Evolutionary conservation across 2,113 vertebrate species (phyloP), one percentile per base, ranked within the genome.

Genomic region (Crypturellus undulatus): DNA sequence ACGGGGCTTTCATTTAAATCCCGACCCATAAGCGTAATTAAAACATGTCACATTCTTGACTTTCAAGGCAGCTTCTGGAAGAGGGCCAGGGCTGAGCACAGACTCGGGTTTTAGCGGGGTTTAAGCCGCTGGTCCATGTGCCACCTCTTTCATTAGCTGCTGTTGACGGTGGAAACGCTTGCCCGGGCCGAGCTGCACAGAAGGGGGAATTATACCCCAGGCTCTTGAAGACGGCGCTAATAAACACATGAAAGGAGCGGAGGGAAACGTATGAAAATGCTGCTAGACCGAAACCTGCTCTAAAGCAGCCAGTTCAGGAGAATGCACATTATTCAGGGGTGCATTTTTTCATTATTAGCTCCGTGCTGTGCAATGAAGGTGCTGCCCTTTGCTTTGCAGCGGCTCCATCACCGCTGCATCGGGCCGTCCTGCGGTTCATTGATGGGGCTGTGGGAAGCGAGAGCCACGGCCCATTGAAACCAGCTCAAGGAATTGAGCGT

Each of bases 11-110:
- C 90, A 96, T 96, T 96, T 93, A 68, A 52, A 24, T 36, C 84
- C 79, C 56, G 79, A 80, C 84, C 91, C 88, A 36, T 93, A 51
- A 91, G 92, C 10, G 1, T 75, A 90, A 94, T 85, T 93, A 96
- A 95, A 88, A 87, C 79, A 4, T 22, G 94, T 90, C 90, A 84
- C 94, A 96, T 96, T 89, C 92, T 93, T 97, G 94, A 86, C 84
- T 96, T 94, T 80, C 84, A 92, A 95, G 93, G 87, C 86, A 88
- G 93, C 70, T 96, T 28, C 89, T 97, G 96, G 94, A 96, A 86
- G 58, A 72, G 56, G 2, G 91, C 95, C 94, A 97, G 71, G 12
- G 1, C 58, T 1, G 47, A 96, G 84, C 94, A 93, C 91, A 96
- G 93, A 90, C 89, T 25, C 5, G 18, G 96, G 32, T 95, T 97